Evolutionary conservation across 1,140 invertebrate genomes (phyloP).

Genomic region (silkworm (Bombyx mori)): ASM3026992v2 NC_085116.1:11252001-11252500

Average conservation of each 20-base stretch:
- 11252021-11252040: no score
- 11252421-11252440: slow-evolving; percentile 39
- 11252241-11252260: no score
- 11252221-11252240: no score
- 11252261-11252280: slow-evolving; percentile 15
- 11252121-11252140: slow-evolving; percentile 1
- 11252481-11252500: slow-evolving; percentile 56
- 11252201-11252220: neutral
- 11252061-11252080: slow-evolving; percentile 1
- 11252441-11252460: slow-evolving; percentile 53
- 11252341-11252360: slow-evolving; percentile 16
- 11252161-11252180: slow-evolving; percentile 4
- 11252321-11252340: slow-evolving; percentile 50
- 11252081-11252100: slow-evolving; percentile 3
- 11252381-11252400: slow-evolving; percentile 16
- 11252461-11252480: slow-evolving; percentile 57
- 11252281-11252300: slow-evolving; percentile 52
- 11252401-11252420: slow-evolving; percentile 18
- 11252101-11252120: slow-evolving; percentile 7
- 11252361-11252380: slow-evolving; percentile 23
- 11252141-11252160: slow-evolving; percentile 4
- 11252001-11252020: no score
- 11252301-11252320: slow-evolving; percentile 49
- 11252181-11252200: neutral
- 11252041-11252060: no score